Percentiles rank a stretch among this genome's conserved stretches.
Conservation (phyloP, 2,797 vertebrate species). For the Helostoma temminkii region DNA sequence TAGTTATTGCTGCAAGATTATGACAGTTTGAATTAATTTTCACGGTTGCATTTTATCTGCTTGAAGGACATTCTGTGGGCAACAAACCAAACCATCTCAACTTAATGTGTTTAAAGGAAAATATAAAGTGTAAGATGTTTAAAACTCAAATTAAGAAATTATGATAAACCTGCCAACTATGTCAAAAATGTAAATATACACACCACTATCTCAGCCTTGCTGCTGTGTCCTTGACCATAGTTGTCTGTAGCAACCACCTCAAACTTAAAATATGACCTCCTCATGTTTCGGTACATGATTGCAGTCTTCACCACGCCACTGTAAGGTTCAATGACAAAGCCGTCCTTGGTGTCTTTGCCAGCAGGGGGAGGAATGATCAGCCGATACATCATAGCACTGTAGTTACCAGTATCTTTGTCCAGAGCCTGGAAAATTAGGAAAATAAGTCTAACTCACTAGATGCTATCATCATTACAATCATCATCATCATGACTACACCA, state of each 20-base stretch:
- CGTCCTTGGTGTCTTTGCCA: slow-evolving; percentile 88
- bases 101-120: slow-evolving; percentile 6
- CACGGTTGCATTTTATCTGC: background rate
- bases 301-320: slow-evolving; percentile 96
- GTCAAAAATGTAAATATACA: slow-evolving; percentile 59
- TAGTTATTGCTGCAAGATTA: background rate
- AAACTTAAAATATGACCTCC: slow-evolving; percentile 97
- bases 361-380: slow-evolving; percentile 90
- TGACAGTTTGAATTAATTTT: slow-evolving; percentile 12
- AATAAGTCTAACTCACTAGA: background rate
- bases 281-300: slow-evolving; percentile 98
- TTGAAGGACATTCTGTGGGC: slow-evolving; percentile 11
- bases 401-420: slow-evolving; percentile 97
- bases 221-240: slow-evolving; percentile 94
- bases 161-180: slow-evolving; percentile 6
- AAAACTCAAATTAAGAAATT: background rate
- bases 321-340: slow-evolving; percentile 94
- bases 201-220: slow-evolving; percentile 94
- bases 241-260: slow-evolving; percentile 94
- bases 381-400: slow-evolving; percentile 92
- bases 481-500: slow-evolving; percentile 2
- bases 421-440: slow-evolving; percentile 83
- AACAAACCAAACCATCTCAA: background rate
- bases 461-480: slow-evolving; percentile 11
- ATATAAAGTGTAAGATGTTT: background rate